Conservation (phyloP, 2,113 vertebrate species). For the Cochlearius cochlearius region DNA sequence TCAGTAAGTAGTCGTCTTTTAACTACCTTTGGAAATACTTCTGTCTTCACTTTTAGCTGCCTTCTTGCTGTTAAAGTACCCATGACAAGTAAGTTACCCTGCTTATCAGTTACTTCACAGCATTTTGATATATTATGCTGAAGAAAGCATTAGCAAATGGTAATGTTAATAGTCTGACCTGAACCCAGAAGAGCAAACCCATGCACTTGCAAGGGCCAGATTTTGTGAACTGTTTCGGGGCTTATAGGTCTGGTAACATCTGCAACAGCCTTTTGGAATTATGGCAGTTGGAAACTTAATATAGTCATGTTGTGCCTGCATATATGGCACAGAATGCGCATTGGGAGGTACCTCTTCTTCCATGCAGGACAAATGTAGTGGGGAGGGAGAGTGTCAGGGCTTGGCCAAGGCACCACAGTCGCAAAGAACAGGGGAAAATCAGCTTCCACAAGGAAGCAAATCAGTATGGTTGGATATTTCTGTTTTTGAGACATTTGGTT, state of each 20-base stretch:
- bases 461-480: background rate
- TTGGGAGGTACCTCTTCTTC: background rate
- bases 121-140: background rate
- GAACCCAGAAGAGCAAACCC: background rate
- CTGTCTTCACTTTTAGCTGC: background rate
- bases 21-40: background rate
- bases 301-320: background rate
- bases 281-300: background rate
- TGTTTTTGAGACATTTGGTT: background rate
- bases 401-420: background rate
- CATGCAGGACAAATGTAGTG: background rate
- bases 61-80: background rate
- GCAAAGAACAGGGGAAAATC: background rate
- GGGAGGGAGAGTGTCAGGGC: background rate
- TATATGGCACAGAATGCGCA: background rate
- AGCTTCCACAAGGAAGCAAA: background rate
- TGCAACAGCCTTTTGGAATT: background rate
- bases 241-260: background rate
- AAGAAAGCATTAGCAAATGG: background rate
- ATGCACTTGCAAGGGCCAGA: background rate
- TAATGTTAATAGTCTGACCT: background rate
- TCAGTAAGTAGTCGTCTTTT: constrained; percentile 37
- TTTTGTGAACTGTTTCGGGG: background rate
- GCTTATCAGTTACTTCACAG: background rate
- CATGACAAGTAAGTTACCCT: background rate